Conservation (phyloP, 1,140 invertebrate species). For the Muscidifurax raptorellus region DNA sequence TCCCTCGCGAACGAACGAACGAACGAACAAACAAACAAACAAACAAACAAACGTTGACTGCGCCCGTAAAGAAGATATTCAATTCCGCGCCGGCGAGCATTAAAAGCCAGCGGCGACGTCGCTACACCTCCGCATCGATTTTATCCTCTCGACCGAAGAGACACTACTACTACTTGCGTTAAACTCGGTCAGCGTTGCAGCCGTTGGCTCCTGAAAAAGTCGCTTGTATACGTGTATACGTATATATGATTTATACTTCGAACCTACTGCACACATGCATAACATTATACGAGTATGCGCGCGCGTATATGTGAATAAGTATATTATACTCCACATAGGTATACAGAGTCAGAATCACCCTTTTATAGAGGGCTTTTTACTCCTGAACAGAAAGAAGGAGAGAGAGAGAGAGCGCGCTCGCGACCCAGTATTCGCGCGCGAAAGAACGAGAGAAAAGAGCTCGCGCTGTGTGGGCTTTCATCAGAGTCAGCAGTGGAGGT, state of each 20-base stretch:
- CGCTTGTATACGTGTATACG: background rate
- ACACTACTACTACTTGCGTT: background rate
- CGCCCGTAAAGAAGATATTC: background rate
- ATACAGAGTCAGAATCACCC: background rate
- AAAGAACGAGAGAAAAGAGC: background rate
- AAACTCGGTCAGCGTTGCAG: conserved; percentile 20
- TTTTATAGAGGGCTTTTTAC: conserved; percentile 50
- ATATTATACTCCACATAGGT: background rate
- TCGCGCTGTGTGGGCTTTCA: conserved; percentile 44
- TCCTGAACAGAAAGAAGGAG: background rate
- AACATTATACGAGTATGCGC: background rate
- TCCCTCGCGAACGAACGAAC: background rate
- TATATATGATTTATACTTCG: conserved; percentile 25
- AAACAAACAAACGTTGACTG: background rate
- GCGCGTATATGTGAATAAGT: background rate
- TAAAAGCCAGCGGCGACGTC: background rate
- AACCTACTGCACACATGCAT: background rate
- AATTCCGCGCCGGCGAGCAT: background rate
- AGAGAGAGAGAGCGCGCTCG: too few relatives aligned
- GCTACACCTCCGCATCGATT: conserved; percentile 21
- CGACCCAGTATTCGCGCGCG: background rate
- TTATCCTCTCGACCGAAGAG: background rate
- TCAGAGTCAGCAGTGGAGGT: conserved; percentile 58
- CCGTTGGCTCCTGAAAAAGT: background rate
- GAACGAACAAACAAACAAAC: background rate